These are phyloP conservation scores for Chelonus insularis DNA, from an alignment of 1,140 invertebrate species.

Conservation along the genomic window DNA sequence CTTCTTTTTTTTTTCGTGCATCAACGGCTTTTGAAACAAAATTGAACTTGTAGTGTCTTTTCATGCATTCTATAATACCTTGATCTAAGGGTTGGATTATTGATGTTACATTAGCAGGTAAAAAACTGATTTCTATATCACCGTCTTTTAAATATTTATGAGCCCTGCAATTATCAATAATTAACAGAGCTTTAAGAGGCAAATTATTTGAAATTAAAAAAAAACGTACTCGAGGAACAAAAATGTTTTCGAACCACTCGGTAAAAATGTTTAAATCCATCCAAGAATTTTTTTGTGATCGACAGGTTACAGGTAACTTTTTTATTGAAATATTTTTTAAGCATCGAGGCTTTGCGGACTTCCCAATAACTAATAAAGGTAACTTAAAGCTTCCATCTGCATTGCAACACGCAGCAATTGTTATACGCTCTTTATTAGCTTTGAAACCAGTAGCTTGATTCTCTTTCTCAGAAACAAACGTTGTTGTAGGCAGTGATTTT, in stretches of 20 bases:
- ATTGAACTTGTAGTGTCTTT: slow-evolving; percentile 33
- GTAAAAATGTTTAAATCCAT: background rate
- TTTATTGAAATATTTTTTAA: background rate
- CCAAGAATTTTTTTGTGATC: background rate
- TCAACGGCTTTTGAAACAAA: slow-evolving; percentile 9
- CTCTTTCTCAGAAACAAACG: slow-evolving; percentile 10
- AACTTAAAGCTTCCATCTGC: slow-evolving; percentile 32
- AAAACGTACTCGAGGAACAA: background rate
- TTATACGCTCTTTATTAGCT: slow-evolving; percentile 45
- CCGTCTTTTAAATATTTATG: slow-evolving; percentile 35
- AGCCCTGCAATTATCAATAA: slow-evolving; percentile 45
- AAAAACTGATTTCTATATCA: slow-evolving; percentile 44
- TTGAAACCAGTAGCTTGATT: slow-evolving; percentile 42
- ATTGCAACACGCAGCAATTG: slow-evolving; percentile 32
- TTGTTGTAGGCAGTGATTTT: slow-evolving; percentile 45
- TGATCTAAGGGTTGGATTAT: slow-evolving; percentile 54
- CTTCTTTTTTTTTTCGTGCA: slow-evolving; percentile 5
- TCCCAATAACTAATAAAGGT: slow-evolving; percentile 36
- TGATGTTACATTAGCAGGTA: slow-evolving; percentile 56
- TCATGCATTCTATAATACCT: slow-evolving; percentile 40
- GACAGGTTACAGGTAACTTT: background rate
- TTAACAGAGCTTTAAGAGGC: slow-evolving; percentile 31
- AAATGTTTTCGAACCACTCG: background rate
- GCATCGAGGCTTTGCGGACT: slow-evolving; percentile 14
- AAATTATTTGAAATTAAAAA: slow-evolving; percentile 28